Evolutionary conservation across 2,888 invertebrate genomes (phyloP).

Genomic region (Erynnis tages): DNA sequence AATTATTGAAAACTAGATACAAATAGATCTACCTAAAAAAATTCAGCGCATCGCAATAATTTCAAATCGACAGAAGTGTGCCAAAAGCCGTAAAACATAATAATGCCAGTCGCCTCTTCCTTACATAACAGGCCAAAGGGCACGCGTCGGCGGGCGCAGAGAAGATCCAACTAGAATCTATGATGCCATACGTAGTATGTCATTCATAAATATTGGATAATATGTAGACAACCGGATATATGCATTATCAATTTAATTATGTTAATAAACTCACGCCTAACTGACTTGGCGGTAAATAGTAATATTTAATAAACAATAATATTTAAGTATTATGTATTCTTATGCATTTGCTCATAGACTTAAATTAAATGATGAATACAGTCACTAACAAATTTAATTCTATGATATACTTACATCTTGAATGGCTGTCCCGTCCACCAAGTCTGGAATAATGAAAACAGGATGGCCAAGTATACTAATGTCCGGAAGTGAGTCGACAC

Average conservation of each 20-base stretch:
- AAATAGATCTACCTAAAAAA: not conserved
- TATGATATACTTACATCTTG: too few relatives aligned
- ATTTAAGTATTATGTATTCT: too few relatives aligned
- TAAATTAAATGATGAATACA: too few relatives aligned
- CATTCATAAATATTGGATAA: slow-evolving; percentile 15
- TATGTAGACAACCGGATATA: slow-evolving; percentile 16
- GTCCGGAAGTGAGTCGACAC: too few relatives aligned
- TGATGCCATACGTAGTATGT: not conserved
- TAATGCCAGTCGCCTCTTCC: slow-evolving; percentile 12
- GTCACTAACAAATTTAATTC: too few relatives aligned
- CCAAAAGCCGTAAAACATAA: slow-evolving; percentile 16
- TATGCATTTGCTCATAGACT: too few relatives aligned
- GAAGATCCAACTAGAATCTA: not conserved
- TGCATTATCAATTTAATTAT: slow-evolving; percentile 8
- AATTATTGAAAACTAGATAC: too few relatives aligned
- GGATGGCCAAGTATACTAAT: too few relatives aligned
- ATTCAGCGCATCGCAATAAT: not conserved
- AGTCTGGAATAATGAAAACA: too few relatives aligned
- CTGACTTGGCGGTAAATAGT: not conserved
- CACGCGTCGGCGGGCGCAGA: not conserved
- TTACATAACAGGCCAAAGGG: slow-evolving; percentile 21
- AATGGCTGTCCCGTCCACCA: too few relatives aligned
- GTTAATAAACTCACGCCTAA: slow-evolving; percentile 21
- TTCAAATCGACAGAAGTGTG: slow-evolving; percentile 2
- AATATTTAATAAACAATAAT: too few relatives aligned